Base-by-base conservation (phyloP, 2,888 invertebrate genomes). In the Agonum fuliginosum region DNA sequence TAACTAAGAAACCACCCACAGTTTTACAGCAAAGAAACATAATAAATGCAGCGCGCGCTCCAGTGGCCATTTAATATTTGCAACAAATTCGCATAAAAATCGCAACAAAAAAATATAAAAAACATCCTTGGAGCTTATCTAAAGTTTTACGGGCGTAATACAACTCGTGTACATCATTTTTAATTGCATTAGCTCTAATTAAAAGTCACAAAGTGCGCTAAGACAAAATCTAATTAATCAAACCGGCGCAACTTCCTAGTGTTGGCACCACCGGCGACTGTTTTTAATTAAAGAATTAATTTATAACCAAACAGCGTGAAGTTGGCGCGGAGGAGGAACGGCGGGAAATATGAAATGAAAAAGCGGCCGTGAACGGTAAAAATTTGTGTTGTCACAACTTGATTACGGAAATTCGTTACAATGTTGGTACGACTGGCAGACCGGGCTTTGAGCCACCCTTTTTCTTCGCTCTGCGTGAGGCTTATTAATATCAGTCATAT, bases 251-350 rank as follows among this genome's bases (percentile, higher is more conserved):
- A 65, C 48, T 75, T 67, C 51, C 75, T 75, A 75, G 34, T 48
- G 48, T 22, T 24, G 17, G 41, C 27, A 54, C 72, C 72, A 72
- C 34, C 30, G 34, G 58, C 46, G 74, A 74, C 75, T 75, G 75
- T 48, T 75, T 75, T 75, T 75, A 75, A 75, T 75, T 75, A 75
- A 75, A 75, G 75, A 48, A 75, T 75, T 75, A 75, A 75, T 75
- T 75, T 75, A 75, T 67, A 75, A 67, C 67, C 75, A 62, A 75
- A 67, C 75, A 75, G 75, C 75, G 67, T 75, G 75, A 67, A 46
- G 67, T 62, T 62, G 17, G 75, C 75, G 48, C 43, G 30, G 46
- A 46, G 67, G 43, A 27, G 46, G 17, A 20, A 70, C 70, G 70
- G 37, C 37, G 41, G 41, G 67, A 67, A 67, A 67, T 17, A 41